Base-by-base conservation (phyloP, 2,797 vertebrate genomes). In the Poeciliopsis infans region DNA sequence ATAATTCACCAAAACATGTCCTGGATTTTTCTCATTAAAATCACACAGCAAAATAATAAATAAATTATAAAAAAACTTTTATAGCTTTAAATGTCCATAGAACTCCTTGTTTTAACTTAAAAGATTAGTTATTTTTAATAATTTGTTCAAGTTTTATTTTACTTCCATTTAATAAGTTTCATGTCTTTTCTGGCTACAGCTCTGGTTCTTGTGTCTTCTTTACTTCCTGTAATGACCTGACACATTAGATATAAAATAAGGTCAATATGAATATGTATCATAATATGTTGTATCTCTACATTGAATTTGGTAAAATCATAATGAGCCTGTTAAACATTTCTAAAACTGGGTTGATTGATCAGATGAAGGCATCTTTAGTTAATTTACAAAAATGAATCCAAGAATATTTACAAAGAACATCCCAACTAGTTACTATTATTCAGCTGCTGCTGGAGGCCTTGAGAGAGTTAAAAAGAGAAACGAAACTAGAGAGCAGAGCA, bases 1-100 rank as follows among this genome's bases (percentile, higher is more conserved):
- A 86, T 86, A 87, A 85, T 88, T 87, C 77, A 85, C 66, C 75
- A 8, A 73, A 80, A 79, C 70, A 83, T 81, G 20, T 11, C 36
- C 59, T 59, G 31, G 31, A 46, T 46, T 70, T 16, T 71, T 45
- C n/a, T 28, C 6, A 47, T 2, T 33, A 31, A 71, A 46, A 31
- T n/a, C 25, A 16, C 78, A 87, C 85, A 83, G 61, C 81, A 82
- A 55, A 57, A 57, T 4, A 5, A n/a, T n/a, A n/a, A n/a, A n/a
- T n/a, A n/a, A n/a, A n/a, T 74, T 3, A n/a, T 1, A 6, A 8
- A 47, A 47, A 12, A 20, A 20, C 33, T 36, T 36, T 33, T 23
- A 49, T 1, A 20, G 10, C 10, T 72, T 72, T 51, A 5, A 33
- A 33, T 36, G 6, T 49, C 57, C 28, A 61, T 20, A 7, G 5